Base-by-base conservation (phyloP, 2,888 invertebrate genomes). In the Drosophila fulvimacula region DNA sequence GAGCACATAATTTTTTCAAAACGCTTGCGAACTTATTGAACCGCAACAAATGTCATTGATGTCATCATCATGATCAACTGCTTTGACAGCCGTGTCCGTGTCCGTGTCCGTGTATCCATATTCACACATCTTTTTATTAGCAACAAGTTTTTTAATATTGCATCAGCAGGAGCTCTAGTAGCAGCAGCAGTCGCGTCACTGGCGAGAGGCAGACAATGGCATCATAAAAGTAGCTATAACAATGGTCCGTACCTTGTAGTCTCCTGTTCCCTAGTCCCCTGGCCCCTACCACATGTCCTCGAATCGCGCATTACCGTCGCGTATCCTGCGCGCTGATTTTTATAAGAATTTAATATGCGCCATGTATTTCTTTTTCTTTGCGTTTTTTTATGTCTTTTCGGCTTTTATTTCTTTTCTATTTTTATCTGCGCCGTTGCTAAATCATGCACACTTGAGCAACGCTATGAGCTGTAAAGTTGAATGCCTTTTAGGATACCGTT, bases 21-120 rank as follows among this genome's bases (percentile, higher is more conserved):
- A 52, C 69, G 78, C 66, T 82, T 79, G 74, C 73, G 73, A 83
- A 90, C 84, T 90, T 89, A 89, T 90, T 89, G 88, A 90, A 86
- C 90, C 89, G 86, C 77, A 81, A 76, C 80, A 85, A 85, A 87
- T 85, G 89, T 85, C 85, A 85, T 85, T 87, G 82, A 85, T 89
- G 89, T 84, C 89, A 84, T 63, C 70, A 64, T 65, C 71, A 69
- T 62, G 71, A 65, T 62, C 52, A 69, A 42, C 58, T 57, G 64
- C 59, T 46, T 59, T 69, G 76, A 34, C 66, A 69, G 64, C 65
- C 68, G 66, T 66, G 58, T 74, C 67, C 64, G 66, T 30, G 7
- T 30, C 30, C 30, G 30, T 30, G 30, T 30, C 27, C 27, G 27
- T 61, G 67, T 64, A 69, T 70, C 64, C 69, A 36, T 15, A 36